Evolutionary conservation across 2,888 invertebrate genomes (phyloP), one percentile per base, ranked within the genome.

Genomic region (Pterostichus madidus): DNA sequence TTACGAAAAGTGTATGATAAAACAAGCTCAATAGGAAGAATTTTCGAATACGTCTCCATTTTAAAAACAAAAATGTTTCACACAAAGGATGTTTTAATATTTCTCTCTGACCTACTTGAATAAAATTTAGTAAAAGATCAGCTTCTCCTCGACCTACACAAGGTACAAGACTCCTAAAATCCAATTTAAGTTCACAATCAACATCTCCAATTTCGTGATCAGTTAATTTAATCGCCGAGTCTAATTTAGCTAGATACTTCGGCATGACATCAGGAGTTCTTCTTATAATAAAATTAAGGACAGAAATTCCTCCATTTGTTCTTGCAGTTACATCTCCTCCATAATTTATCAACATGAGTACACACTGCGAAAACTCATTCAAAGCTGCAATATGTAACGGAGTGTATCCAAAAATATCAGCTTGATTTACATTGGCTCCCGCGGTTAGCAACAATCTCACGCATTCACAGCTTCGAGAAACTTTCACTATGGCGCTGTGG

Each of bases 181-280:
- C 94, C 76, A 95, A 88, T 88, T 93, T 94, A 1, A 96, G 91
- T 88, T 96, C 96, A 86, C 96, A 96, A 87, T 97, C 96, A 0
- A 96, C 95, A 86, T 97, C 96, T 0, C 96, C 96, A 31, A 96
- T 91, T 88, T 97, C 96, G 86, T 96, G 96, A 86, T 96, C 96
- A 86, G 95, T 95, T 6, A 96, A 92, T 85, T 94, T 94, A 11
- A 96, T 94, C 0, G 96, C 94, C 49, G 94, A 92, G 86, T 96
- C 96, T 61, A 96, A 92, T 87, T 95, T 94, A 68, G 92, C 90
- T 76, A 94, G 89, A 79, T 95, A 92, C 77, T 94, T 93, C 0
- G 95, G 94, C 59, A 96, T 92, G 5, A 96, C 95, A 85, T 96
- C 95, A 0, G 97, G 96, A 0, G 96, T 96, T 85, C 96, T 92